phyloP scores from a whole-genome alignment of 2,113 vertebrate species.

The Hippopotamus amphibius region DNA sequence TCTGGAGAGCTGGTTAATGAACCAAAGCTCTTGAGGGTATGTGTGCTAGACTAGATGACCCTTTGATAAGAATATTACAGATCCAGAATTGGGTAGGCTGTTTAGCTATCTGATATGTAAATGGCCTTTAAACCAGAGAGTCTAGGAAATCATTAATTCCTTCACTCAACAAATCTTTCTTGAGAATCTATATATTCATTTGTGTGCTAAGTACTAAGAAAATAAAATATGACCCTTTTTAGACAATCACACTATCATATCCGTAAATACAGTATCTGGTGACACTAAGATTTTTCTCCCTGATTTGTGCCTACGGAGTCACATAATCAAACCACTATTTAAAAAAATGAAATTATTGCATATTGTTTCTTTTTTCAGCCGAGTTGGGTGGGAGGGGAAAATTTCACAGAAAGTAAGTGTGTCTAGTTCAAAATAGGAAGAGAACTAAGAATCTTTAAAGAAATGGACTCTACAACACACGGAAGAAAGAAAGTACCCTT shows the following conservation, averaged over 20 bases:
- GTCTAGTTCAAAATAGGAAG: background rate
- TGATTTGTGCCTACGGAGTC: background rate
- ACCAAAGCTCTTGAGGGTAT: background rate
- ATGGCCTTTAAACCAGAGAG: background rate
- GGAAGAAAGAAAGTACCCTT: background rate
- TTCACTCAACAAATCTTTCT: background rate
- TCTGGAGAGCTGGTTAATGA: background rate
- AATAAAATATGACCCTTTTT: background rate
- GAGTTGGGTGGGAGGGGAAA: background rate
- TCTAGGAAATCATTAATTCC: background rate
- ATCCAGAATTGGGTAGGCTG: background rate
- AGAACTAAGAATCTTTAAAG: constrained; percentile 8
- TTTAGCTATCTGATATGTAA: background rate
- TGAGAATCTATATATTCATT: background rate
- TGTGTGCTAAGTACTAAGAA: background rate
- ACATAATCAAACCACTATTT: background rate
- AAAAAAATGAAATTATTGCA: background rate
- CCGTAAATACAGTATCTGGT: background rate
- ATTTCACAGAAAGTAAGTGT: background rate
- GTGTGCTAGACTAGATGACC: background rate
- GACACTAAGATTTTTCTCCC: background rate
- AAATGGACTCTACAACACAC: background rate
- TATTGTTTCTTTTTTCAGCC: constrained; percentile 6
- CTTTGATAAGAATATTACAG: background rate
- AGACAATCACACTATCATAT: background rate